Conservation (phyloP, 2,888 invertebrate species). For the Mystacides longicornis region DNA sequence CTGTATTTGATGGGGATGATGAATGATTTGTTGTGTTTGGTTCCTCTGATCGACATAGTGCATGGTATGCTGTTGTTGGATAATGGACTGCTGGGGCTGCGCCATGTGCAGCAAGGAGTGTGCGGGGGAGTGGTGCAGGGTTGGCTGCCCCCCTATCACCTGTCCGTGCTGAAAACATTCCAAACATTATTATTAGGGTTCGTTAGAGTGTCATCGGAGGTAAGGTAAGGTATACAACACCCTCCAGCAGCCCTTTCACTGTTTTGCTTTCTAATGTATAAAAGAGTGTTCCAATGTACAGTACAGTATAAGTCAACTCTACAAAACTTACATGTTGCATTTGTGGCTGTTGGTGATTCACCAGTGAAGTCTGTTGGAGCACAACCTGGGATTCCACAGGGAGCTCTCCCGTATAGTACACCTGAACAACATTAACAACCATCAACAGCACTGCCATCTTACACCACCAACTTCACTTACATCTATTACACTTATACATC, state of each 20-base stretch:
- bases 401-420: constrained; percentile 51
- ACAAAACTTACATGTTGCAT: constrained; percentile 46
- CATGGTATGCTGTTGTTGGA: constrained; percentile 21
- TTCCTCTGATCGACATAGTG: constrained; percentile 25
- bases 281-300: neutral
- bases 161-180: constrained; percentile 29
- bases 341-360: constrained; percentile 44
- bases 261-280: constrained; percentile 1
- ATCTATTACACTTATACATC: too few relatives aligned
- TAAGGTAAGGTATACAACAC: too few relatives aligned
- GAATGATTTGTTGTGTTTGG: constrained; percentile 19
- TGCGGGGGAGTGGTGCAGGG: constrained; percentile 14
- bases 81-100: constrained; percentile 20
- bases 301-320: neutral
- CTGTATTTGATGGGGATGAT: constrained; percentile 30
- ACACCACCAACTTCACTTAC: too few relatives aligned
- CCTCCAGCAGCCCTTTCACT: neutral
- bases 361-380: constrained; percentile 49
- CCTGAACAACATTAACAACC: too few relatives aligned
- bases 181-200: too few relatives aligned
- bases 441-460: neutral
- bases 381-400: constrained; percentile 50
- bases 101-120: constrained; percentile 26
- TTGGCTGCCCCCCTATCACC: constrained; percentile 15
- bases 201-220: too few relatives aligned